These are phyloP conservation scores for Idaea straminata DNA, from an alignment of 2,888 invertebrate species.

Conservation along the genomic window DNA sequence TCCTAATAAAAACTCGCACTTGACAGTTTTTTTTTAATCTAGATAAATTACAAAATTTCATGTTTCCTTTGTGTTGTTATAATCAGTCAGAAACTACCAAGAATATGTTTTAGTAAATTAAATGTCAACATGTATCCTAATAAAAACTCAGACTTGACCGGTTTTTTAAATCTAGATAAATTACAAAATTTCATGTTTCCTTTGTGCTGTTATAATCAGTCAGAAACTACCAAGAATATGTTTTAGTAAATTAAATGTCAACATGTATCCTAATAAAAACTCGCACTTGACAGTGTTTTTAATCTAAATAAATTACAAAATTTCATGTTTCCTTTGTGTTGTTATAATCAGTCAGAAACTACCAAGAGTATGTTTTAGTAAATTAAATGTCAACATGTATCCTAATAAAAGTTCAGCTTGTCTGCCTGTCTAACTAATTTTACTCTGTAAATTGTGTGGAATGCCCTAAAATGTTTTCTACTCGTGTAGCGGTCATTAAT, in stretches of 20 bases:
- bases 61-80: no score
- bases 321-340: no score
- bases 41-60: no score
- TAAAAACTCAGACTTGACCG: background rate
- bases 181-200: no score
- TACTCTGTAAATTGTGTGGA: background rate
- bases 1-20: no score
- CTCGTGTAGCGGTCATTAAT: background rate
- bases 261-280: no score
- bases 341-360: background rate
- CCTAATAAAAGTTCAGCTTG: background rate
- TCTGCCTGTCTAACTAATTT: background rate
- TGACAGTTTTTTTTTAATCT: no score
- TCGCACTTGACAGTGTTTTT: no score
- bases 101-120: background rate
- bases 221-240: no score
- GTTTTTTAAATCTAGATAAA: no score
- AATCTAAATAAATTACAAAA: no score
- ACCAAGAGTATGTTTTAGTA: background rate
- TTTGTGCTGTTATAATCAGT: background rate
- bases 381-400: constrained; percentile 1
- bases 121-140: constrained; percentile 1
- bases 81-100: background rate
- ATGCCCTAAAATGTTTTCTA: background rate
- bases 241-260: no score